Conservation (phyloP, 2,888 invertebrate species). For the Drosophila antonietae region DNA sequence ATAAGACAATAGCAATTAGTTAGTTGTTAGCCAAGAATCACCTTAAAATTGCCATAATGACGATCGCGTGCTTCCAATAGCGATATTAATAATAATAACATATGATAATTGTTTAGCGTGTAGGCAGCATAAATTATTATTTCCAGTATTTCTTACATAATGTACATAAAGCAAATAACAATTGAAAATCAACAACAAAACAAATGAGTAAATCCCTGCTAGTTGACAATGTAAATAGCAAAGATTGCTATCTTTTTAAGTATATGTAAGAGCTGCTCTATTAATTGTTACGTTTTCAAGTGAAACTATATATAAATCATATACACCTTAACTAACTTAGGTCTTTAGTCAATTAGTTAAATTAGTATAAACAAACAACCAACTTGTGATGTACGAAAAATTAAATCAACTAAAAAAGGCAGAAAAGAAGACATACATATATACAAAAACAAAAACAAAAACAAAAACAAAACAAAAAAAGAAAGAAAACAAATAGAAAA, state of each 20-base stretch:
- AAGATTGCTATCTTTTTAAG: slow-evolving; percentile 24
- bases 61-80: slow-evolving; percentile 79
- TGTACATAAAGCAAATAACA: slow-evolving; percentile 62
- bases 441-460: slow-evolving; percentile 48
- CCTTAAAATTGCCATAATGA: slow-evolving; percentile 65
- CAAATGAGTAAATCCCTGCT: slow-evolving; percentile 3
- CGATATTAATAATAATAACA: slow-evolving; percentile 71
- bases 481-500: slow-evolving; percentile 29
- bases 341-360: slow-evolving; percentile 47
- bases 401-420: slow-evolving; percentile 62
- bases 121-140: slow-evolving; percentile 68
- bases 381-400: slow-evolving; percentile 69
- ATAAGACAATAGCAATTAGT: slow-evolving; percentile 39
- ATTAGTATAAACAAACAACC: slow-evolving; percentile 64
- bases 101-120: slow-evolving; percentile 56
- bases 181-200: neutral
- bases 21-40: slow-evolving; percentile 45
- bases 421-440: slow-evolving; percentile 51
- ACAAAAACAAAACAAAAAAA: slow-evolving; percentile 42
- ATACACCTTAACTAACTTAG: slow-evolving; percentile 33
- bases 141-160: slow-evolving; percentile 72
- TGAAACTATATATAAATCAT: slow-evolving; percentile 16
- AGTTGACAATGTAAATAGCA: slow-evolving; percentile 51
- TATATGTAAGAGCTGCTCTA: slow-evolving; percentile 49
- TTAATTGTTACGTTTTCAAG: slow-evolving; percentile 70